Base-by-base conservation (phyloP, 1,140 invertebrate species). In the Chrysomallon squamiferum region DNA sequence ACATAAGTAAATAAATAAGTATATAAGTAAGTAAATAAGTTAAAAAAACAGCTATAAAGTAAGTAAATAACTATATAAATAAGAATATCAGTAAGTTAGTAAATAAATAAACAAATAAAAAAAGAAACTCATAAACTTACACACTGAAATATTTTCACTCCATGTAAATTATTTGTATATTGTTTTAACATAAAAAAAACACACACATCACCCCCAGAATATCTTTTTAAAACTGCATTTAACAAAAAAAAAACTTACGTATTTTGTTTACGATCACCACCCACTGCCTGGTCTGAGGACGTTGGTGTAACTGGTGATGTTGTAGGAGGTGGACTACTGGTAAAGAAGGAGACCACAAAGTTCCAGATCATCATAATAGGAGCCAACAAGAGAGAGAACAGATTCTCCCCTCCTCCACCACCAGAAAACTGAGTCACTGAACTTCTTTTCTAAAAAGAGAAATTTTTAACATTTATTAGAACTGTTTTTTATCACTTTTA, bases 361-460 rank as follows among this genome's bases (percentile, higher is more conserved):
- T 72, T 76, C 74, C 73, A 77, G 11, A 79, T 27, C 45, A 74
- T 58, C 41, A 74, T 33, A 45, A 79, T 69, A 4, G 77, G 77
- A 58, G 71, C 67, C 11, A 79, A 60, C 20, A 79, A 20, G 29
- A 76, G 18, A 2, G 72, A 65, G 35, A 78, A 11, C 7, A 78
- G 11, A 27, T 71, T 71, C 43, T 70, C 65, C 7, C 58, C 62
- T 33, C 62, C 35, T 13, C 57, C 60, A 1, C 64, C 58, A 45
- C 33, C 47, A 5, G n/a, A 62, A 2, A 52, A 41, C 29, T 45
- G 29, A 2, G 32, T n/a, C n/a, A 57, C 20, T 27, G 47, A 45
- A 18, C 45, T 35, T 32, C 29, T 25, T 61, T 66, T 15, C 68
- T 71, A 43, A 33, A 68, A 68, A 68, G 2, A 47, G n/a, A n/a